Base-by-base conservation (phyloP, 2,888 invertebrate genomes). In the Dermolepida albohirtum region DNA sequence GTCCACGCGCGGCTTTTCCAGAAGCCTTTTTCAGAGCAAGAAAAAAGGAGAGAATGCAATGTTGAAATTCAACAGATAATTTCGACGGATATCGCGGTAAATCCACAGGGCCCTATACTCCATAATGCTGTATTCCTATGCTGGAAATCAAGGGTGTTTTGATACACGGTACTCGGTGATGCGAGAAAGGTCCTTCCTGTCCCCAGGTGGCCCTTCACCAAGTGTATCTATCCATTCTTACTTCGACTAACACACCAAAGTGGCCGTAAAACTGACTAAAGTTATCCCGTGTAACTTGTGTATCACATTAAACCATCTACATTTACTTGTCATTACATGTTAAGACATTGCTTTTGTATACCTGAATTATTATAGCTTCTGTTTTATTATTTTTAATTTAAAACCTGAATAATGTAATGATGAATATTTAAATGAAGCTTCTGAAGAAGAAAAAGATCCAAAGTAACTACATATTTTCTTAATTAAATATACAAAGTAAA, bases 151-250 rank as follows among this genome's bases (percentile, higher is more conserved):
- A 44, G 59, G 59, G 47, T 59, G 27, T 44, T 59, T 59, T 59
- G 59, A 59, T 59, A 59, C 59, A 59, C 44, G 29, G 59, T 44
- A 11, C 29, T 44, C 59, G 44, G 29, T 59, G 44, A 59, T 44
- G 44, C 59, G 59, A 47, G 59, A 59, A 29, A 27, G 47, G 44
- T 44, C 59, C 14, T 59, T 59, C 34, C 59, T 29, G 59, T 59
- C 59, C 59, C 59, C 59, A 59, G 59, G 59, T 59, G 44, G 59
- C 59, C 59, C 59, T 59, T 59, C 29, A 44, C 59, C 44, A 59
- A 59, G 59, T 59, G 59, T 44, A 59, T 59, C 59, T 50, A 22
- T 27, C 17, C 47, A 59, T 59, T 59, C 59, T 59, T 44, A 27
- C 59, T 44, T 44, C 59, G 59, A 44, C 59, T 44, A 44, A 43